phyloP scores from a whole-genome alignment of 2,797 vertebrate species.

The Crenuchus spilurus region DNA sequence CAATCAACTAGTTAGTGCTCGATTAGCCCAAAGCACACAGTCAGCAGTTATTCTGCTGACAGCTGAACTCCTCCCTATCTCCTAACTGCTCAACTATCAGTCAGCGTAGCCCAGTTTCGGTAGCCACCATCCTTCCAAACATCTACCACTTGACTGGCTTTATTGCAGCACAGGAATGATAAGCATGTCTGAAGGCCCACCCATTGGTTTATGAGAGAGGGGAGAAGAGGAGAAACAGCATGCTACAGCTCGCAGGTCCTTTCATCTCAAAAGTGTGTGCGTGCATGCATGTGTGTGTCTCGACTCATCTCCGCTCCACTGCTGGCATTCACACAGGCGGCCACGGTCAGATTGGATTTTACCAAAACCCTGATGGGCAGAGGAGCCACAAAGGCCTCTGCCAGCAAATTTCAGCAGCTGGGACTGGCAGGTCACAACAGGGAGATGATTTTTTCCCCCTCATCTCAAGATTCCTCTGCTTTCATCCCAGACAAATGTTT shows the following conservation, averaged over 20 bases:
- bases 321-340: slow-evolving; percentile 62
- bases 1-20: background rate
- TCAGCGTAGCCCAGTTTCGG: slow-evolving; percentile 26
- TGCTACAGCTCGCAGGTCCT: slow-evolving; percentile 43
- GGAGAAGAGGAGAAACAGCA: slow-evolving; percentile 29
- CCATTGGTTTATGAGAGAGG: slow-evolving; percentile 46
- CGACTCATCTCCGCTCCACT: slow-evolving; percentile 46
- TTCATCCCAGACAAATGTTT: slow-evolving; percentile 41
- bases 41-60: slow-evolving; percentile 28
- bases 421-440: slow-evolving; percentile 32
- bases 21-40: background rate
- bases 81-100: slow-evolving; percentile 52
- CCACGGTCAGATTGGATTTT: slow-evolving; percentile 63
- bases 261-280: slow-evolving; percentile 45
- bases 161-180: slow-evolving; percentile 74
- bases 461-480: slow-evolving; percentile 21
- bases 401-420: slow-evolving; percentile 45
- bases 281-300: slow-evolving; percentile 42
- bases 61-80: slow-evolving; percentile 12
- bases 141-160: slow-evolving; percentile 70
- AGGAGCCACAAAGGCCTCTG: slow-evolving; percentile 41
- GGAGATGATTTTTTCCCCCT: slow-evolving; percentile 19
- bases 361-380: slow-evolving; percentile 58
- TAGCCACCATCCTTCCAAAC: slow-evolving; percentile 68
- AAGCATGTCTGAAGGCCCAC: slow-evolving; percentile 73